Evolutionary conservation across 2,888 invertebrate species (phyloP), one percentile per base, ranked within the genome.

Genomic region (Actias luna): DNA sequence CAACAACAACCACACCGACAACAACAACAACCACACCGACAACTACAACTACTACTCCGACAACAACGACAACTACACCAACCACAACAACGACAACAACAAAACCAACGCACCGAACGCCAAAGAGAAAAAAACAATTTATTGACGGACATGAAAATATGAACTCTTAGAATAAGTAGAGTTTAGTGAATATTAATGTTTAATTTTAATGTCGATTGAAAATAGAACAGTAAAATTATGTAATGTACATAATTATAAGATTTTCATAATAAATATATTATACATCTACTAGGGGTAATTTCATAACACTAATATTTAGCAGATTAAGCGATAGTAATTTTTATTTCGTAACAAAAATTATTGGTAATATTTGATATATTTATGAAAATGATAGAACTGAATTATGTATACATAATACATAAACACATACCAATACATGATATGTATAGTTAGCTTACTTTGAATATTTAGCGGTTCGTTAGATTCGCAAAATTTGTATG

Each of bases 11-110:
- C 2, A 61, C 71, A 0, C 59, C 68, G 5, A 64, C 71, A 7
- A 25, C 67, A 1, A 59, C 72, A 0, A 61, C 73, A 1, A 64
- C 69, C 0, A 35, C 71, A 1, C 55, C 71, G 2, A 42, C 69
- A 2, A 66, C 69, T 7, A 58, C 69, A 0, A 59, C 68, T 2
- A 25, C 64, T 10, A 42, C 63, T 18, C 18, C 65, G 0, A 58
- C 64, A 22, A 63, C 64, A 10, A n/a, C 68, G 0, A 46, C 63
- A 4, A 42, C 60, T 0, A 52, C 61, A 1, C 50, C 25, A 8
- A 35, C 61, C 8, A 36, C 63, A 12, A 64, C 66, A 14, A 60
- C 67, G 0, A 63, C 67, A 3, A 50, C 65, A 22, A 29, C 71
- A 5, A 58, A 22, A 50, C 22, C 63, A 16, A 36, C 63, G 25